Evolutionary conservation across 2,888 invertebrate genomes (phyloP), one percentile per base, ranked within the genome.

Genomic region (Galerucella calmariensis): DNA sequence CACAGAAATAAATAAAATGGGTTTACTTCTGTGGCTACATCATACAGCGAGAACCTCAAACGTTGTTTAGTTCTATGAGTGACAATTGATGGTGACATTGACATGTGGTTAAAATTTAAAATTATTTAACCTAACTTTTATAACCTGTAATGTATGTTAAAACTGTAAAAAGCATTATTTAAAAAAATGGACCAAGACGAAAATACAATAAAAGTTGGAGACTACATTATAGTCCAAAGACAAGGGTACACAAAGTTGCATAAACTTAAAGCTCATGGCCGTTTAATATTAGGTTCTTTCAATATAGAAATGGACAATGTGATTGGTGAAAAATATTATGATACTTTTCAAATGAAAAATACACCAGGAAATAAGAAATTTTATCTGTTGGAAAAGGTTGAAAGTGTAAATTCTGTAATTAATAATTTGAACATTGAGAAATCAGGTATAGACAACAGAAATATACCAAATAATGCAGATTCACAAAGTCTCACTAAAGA

Each of bases 401-500:
- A 88, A 62, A 90, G 91, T 77, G 86, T 91, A 77, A 89, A 89
- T 1, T 90, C 91, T 70, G 88, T 92, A 1, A 89, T 90, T 76
- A 90, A 72, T n/a, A 69, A 92, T 75, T 88, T 94, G 56, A 91
- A 91, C 69, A 91, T 92, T 20, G 91, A 91, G 78, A 85, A 89
- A 74, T 93, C 93, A 78, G 95, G 95, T 6, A 88, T 85, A 27
- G 98, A 98, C 84, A 98, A 98, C 85, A 90, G 97, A 77, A 91
- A 94, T 81, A 94, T 98, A 71, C 88, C 90, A 24, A 96, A 96
- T 35, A 93, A 91, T 84, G 93, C 93, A 14, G 90, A 88, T 46
- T 96, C 97, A 0, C 98, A 98, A 88, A 92, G 92, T 77, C 87
- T 98, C 8, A 92, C 94, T 1, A 92, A 93, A 48, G 93, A 94